Percentiles rank a stretch among this genome's conserved stretches.
Evolutionary conservation across 2,797 vertebrate species (phyloP).

Genomic region (Falco cherrug): DNA sequence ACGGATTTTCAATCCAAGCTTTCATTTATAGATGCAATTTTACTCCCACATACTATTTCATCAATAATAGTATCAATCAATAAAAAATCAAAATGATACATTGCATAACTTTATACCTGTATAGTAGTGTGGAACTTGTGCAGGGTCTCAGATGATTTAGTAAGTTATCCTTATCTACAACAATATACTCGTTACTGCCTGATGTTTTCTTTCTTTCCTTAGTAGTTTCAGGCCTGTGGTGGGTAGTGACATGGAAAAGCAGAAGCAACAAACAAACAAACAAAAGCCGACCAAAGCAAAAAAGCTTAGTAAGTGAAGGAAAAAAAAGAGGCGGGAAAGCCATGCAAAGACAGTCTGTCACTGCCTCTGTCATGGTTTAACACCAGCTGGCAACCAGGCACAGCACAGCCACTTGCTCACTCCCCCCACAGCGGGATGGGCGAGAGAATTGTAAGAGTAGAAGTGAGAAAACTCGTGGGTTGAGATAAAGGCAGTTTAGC

Average conservation of each 20-base stretch:
- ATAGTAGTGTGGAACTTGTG: background rate
- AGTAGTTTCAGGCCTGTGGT: background rate
- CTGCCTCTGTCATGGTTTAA: too few relatives aligned
- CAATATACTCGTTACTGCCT: background rate
- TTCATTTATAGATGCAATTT: background rate
- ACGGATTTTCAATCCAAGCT: background rate
- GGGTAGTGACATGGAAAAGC: background rate
- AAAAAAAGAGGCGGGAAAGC: fast-evolving
- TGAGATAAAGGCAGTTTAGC: too few relatives aligned
- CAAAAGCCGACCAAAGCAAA: background rate
- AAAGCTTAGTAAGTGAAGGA: background rate
- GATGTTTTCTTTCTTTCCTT: background rate
- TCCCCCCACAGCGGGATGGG: too few relatives aligned
- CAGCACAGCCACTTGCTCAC: too few relatives aligned
- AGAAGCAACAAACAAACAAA: background rate
- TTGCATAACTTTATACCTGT: background rate
- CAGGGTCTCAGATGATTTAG: background rate
- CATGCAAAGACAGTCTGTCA: background rate
- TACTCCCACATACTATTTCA: background rate
- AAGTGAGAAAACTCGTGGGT: too few relatives aligned
- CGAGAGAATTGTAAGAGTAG: too few relatives aligned
- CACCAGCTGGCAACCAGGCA: too few relatives aligned
- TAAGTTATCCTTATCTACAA: background rate
- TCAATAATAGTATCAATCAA: background rate
- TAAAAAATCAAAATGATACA: background rate